Base-by-base conservation (phyloP, 2,797 vertebrate genomes). In the Smutsia gigantea region DNA sequence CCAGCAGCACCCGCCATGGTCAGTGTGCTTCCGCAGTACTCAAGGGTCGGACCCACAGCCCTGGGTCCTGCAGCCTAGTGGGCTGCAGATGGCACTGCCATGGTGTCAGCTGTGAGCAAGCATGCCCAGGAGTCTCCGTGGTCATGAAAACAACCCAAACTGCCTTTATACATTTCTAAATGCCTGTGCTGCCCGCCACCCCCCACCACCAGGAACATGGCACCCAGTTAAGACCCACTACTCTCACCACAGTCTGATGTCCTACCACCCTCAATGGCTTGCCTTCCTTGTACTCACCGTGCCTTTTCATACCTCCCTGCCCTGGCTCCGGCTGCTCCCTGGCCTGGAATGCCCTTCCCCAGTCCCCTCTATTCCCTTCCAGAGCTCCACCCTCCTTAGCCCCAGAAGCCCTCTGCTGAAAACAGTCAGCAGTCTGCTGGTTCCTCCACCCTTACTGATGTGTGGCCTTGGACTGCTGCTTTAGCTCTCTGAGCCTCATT, bases 391-490 rank as follows among this genome's bases (percentile, higher is more conserved):
- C 31, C 15, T 2, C 51, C 25, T 11, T 34, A 39, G 74, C 18
- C 31, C 46, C 0, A 27, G 82, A 46, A 49, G 23, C 59, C 51
- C 17, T 23, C 57, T 53, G 1, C 5, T 1, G 1, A 11, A 51
- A 51, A 29, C 81, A 25, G 2, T 25, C 18, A 8, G 46, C n/a
- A 0, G 9, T 4, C 0, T 14, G 8, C 59, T 2, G 15, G 27
- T n/a, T 18, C 27, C 39, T 27, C 81, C 23, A 0, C 18, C 0
- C 10, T 25, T 11, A 0, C 29, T 42, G 18, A 2, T 0, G 34
- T 42, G 55, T 53, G 66, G 55, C 90, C 77, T 57, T 19, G 21
- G 72, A 8, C 25, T 15, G 0, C 7, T 31, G 75, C 57, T 63
- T 34, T 6, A 2, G 39, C n/a, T 87, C 84, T 75, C 31, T 0